phyloP scores from a whole-genome alignment of 2,113 vertebrate genomes.

The Motacilla alba region DNA sequence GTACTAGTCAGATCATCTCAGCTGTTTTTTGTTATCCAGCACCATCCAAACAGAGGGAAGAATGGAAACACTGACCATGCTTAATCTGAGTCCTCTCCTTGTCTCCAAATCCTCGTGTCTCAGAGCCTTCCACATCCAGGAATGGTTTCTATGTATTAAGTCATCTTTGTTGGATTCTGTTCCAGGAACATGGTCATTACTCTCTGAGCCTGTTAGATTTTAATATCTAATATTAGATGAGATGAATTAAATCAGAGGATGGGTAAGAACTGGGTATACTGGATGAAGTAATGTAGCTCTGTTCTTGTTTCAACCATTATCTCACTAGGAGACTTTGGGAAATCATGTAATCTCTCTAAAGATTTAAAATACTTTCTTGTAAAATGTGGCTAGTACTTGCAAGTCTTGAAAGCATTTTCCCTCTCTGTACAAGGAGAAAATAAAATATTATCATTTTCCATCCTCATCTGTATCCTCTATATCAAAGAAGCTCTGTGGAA shows the following conservation, averaged over 20 bases:
- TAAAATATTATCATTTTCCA: not conserved
- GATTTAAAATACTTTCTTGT: not conserved
- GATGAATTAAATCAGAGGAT: not conserved
- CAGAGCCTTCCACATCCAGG: not conserved
- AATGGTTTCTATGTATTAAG: not conserved
- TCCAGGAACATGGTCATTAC: not conserved
- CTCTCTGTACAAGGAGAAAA: not conserved
- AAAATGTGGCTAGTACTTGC: not conserved
- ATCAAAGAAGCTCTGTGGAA: not conserved
- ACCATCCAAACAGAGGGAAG: not conserved
- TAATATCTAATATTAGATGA: not conserved
- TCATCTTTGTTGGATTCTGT: not conserved
- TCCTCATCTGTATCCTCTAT: not conserved
- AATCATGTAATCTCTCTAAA: slow-evolving; percentile 6
- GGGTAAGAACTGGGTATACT: not conserved
- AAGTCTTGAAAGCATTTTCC: not conserved
- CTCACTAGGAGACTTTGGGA: not conserved
- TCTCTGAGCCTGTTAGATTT: not conserved
- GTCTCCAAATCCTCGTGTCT: not conserved
- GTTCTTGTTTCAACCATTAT: slow-evolving; percentile 8
- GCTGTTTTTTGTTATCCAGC: not conserved
- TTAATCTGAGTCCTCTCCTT: not conserved
- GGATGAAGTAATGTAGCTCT: not conserved
- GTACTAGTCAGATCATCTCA: not conserved
- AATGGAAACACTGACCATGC: not conserved